Evolutionary conservation across 2,888 invertebrate species (phyloP).

Genomic region (Plusia festucae): DNA sequence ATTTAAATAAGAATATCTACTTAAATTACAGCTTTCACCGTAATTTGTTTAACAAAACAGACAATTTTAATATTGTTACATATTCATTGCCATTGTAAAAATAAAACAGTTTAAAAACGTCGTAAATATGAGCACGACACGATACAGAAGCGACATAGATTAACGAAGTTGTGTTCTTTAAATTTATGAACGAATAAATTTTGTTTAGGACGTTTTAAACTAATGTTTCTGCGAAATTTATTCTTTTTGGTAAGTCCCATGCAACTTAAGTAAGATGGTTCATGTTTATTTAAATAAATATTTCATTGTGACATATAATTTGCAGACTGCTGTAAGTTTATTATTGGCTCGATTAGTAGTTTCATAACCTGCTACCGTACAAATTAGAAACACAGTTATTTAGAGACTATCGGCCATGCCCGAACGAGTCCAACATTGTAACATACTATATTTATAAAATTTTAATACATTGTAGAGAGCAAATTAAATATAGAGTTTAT

Average conservation of each 20-base stretch:
- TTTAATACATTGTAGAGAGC: no score
- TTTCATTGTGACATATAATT: not conserved
- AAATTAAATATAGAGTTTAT: no score
- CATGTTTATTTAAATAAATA: not conserved
- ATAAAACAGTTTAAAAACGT: constrained; percentile 17
- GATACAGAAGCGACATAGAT: constrained; percentile 15
- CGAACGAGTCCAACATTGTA: no score
- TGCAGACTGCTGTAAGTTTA: not conserved
- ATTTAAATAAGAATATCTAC: constrained; percentile 2
- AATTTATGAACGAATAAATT: constrained; percentile 37
- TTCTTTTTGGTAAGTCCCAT: not conserved
- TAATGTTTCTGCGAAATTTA: constrained; percentile 2
- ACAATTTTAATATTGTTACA: constrained; percentile 23
- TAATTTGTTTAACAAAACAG: constrained; percentile 35
- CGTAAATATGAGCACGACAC: constrained; percentile 17
- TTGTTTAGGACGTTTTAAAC: constrained; percentile 17
- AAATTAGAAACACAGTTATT: no score
- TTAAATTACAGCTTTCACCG: constrained; percentile 22
- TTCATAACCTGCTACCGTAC: no score
- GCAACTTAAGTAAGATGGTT: constrained; percentile 2
- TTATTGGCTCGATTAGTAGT: no score
- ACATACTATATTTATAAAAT: no score
- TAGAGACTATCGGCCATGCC: no score
- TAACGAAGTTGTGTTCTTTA: constrained; percentile 20
- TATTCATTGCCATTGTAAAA: constrained; percentile 27